Evolutionary conservation across 2,888 invertebrate genomes (phyloP).

Genomic region (Acrobasis repandana): DNA sequence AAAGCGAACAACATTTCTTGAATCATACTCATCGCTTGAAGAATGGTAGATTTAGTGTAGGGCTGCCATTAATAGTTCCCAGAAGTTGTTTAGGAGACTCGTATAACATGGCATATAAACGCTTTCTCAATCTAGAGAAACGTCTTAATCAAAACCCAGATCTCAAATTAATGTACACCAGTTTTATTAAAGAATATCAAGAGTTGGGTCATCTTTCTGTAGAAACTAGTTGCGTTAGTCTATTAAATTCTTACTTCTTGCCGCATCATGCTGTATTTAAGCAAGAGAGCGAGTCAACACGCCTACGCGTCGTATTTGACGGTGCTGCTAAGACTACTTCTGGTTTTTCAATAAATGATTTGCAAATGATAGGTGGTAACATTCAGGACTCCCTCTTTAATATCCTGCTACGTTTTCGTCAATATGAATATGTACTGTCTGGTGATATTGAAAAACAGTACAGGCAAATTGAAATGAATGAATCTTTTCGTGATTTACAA

Average conservation of each 20-base stretch:
- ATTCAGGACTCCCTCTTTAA: not conserved
- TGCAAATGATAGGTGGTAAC: not conserved
- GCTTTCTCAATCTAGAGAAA: conserved; percentile 29
- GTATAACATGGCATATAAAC: conserved; percentile 28
- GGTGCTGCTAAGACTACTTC: not conserved
- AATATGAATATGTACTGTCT: not conserved
- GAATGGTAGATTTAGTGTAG: not conserved
- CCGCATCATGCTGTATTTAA: not conserved
- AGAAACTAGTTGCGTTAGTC: not conserved
- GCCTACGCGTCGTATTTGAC: not conserved
- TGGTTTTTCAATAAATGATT: not conserved
- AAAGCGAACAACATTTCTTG: conserved; percentile 1
- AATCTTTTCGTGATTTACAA: not conserved
- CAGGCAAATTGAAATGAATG: not conserved
- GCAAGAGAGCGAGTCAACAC: not conserved
- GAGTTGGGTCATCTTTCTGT: conserved; percentile 25
- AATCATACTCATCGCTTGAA: not conserved
- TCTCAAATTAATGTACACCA: conserved; percentile 26
- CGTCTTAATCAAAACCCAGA: conserved; percentile 27
- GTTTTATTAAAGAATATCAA: conserved; percentile 30
- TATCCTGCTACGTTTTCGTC: not conserved
- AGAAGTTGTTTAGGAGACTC: conserved; percentile 29
- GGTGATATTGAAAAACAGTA: conserved; percentile 4
- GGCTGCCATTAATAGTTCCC: not conserved
- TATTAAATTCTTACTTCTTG: not conserved